phyloP scores from a whole-genome alignment of 2,888 invertebrate genomes.

The Athalia circularis region DNA sequence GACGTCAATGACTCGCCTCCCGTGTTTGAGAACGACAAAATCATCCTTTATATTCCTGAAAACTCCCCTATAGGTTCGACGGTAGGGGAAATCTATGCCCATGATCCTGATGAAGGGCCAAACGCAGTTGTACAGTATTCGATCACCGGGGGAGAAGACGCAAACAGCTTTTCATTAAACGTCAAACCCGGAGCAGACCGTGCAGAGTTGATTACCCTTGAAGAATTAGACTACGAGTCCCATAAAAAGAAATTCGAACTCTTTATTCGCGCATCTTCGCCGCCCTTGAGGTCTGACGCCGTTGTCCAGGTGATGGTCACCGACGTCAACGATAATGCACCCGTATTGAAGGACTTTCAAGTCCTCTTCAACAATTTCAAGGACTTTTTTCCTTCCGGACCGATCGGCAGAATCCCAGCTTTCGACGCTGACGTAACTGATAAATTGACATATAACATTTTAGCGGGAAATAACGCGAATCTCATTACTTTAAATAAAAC shows the following conservation, averaged over 20 bases:
- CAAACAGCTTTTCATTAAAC: constrained; percentile 88
- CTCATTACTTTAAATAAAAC: constrained; percentile 89
- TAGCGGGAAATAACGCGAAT: constrained; percentile 95
- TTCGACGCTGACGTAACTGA: constrained; percentile 96
- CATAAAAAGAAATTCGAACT: constrained; percentile 92
- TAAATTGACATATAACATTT: constrained; percentile 86
- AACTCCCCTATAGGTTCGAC: constrained; percentile 97
- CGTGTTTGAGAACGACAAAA: constrained; percentile 90
- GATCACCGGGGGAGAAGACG: constrained; percentile 95
- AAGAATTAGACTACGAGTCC: constrained; percentile 97
- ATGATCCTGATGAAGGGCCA: constrained; percentile 93
- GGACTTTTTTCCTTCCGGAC: constrained; percentile 94
- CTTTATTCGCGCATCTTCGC: constrained; percentile 92
- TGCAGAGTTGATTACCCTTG: constrained; percentile 91
- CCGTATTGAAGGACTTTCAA: constrained; percentile 92
- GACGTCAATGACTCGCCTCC: constrained; percentile 95
- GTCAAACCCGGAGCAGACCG: constrained; percentile 88
- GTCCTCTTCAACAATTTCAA: constrained; percentile 97
- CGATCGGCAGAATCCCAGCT: constrained; percentile 94
- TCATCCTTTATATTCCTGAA: constrained; percentile 92
- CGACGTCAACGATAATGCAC: constrained; percentile 97
- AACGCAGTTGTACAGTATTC: constrained; percentile 96
- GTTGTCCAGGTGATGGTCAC: constrained; percentile 92
- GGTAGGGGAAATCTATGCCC: constrained; percentile 92
- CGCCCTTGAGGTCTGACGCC: constrained; percentile 91